Base-by-base conservation (phyloP, 2,113 vertebrate species). In the Psittacara wagleri region DNA sequence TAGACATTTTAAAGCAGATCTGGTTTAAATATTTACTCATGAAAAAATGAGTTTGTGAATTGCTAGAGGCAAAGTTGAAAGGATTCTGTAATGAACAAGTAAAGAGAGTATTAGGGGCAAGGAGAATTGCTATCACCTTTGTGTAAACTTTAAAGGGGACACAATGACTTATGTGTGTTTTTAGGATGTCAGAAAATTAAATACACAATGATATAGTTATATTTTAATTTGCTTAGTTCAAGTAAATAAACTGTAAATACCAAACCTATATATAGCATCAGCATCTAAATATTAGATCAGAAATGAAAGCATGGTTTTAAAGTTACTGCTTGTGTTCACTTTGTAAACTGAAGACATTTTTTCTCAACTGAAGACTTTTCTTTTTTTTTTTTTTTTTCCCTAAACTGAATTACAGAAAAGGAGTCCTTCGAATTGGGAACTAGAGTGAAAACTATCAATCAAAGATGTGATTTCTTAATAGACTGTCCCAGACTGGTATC, bases 11-110 rank as follows among this genome's bases (percentile, higher is more conserved):
- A 97, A 97, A 97, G 90, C 86, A 94, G 62, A 96, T 93, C 94
- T 94, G 94, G 96, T 95, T 98, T 98, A 98, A 98, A 98, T 98
- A 98, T 98, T 98, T 97, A 98, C 97, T 96, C 95, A 86, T 14
- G 78, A 75, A 97, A 96, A 98, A 96, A 94, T 92, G 88, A 95
- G 90, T 89, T 88, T 96, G 82, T 95, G 92, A 88, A 75, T 91
- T 96, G 95, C 96, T 92, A 91, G 95, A 98, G 96, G 95, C 85
- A 91, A 97, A 92, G 96, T 97, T 97, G 90, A 97, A 95, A 94
- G 95, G 82, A 88, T 97, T 97, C 97, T 96, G 37, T 96, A 97
- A 97, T 97, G 94, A 92, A 84, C 62, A 95, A 96, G 89, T 97
- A 81, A 92, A 95, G 91, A 96, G 86, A 94, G 74, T 96, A 94